Conservation (phyloP, 2,113 vertebrate species). For the Anarrhichthys ocellatus region DNA sequence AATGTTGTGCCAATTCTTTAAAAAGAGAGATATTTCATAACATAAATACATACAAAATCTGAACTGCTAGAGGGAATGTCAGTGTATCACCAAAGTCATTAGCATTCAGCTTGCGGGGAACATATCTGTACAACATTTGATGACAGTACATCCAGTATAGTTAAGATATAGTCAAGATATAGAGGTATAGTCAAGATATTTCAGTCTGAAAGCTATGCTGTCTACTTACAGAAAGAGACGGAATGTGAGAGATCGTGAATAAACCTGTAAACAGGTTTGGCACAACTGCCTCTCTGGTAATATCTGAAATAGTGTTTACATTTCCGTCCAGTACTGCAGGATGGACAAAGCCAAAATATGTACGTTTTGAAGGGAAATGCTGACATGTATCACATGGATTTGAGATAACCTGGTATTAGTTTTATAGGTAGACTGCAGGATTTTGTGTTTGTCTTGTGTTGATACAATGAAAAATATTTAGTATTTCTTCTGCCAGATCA, state of each 20-base stretch:
- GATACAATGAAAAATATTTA: neutral
- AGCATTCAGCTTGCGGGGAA: neutral
- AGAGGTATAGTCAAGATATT: neutral
- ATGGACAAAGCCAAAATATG: neutral
- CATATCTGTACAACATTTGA: neutral
- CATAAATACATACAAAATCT: neutral
- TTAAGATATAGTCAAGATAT: neutral
- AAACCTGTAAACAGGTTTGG: neutral
- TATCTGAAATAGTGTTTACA: neutral
- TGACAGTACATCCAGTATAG: neutral
- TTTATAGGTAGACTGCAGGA: neutral
- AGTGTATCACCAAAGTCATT: neutral
- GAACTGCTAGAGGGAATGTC: neutral
- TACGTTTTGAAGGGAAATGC: neutral
- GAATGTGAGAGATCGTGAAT: neutral
- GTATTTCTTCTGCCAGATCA: neutral
- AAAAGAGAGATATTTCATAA: neutral
- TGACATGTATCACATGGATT: neutral
- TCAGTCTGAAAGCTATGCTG: neutral
- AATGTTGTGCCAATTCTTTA: neutral
- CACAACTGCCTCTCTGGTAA: neutral
- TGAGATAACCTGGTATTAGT: neutral
- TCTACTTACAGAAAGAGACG: neutral
- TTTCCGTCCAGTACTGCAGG: neutral
- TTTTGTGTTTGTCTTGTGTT: neutral